These are phyloP conservation scores for Vicugna pacos DNA, from an alignment of 2,113 vertebrate genomes.

Conservation along the genomic window DNA sequence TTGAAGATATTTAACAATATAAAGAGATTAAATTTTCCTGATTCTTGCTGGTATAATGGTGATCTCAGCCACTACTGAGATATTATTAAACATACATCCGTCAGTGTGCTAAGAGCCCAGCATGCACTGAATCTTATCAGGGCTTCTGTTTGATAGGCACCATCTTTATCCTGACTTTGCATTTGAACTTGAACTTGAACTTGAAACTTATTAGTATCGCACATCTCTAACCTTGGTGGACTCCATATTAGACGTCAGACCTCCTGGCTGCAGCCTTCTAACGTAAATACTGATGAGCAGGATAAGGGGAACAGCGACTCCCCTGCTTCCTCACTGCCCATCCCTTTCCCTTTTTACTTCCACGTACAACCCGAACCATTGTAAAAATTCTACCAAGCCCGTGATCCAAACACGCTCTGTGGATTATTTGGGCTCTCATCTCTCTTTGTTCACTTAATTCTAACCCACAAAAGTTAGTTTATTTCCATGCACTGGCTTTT, in stretches of 20 bases:
- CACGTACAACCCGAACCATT: fast-evolving
- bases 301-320: fast-evolving
- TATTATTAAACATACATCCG: not conserved
- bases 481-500: not conserved
- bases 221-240: not conserved
- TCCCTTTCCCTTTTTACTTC: fast-evolving
- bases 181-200: not conserved
- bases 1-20: not conserved
- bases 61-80: not conserved
- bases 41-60: not conserved
- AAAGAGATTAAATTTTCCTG: not conserved
- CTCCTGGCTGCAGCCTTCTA: not conserved
- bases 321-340: fast-evolving
- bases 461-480: not conserved
- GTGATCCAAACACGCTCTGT: not conserved
- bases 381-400: not conserved
- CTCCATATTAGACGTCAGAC: not conserved
- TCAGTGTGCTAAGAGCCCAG: not conserved
- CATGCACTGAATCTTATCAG: not conserved
- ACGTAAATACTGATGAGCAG: fast-evolving
- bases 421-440: not conserved
- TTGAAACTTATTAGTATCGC: fast-evolving
- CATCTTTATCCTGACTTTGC: not conserved
- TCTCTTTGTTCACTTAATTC: slow-evolving; percentile 28
- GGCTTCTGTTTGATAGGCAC: not conserved